phyloP scores from a whole-genome alignment of 2,888 invertebrate genomes.

The Plemyria rubiginata region DNA sequence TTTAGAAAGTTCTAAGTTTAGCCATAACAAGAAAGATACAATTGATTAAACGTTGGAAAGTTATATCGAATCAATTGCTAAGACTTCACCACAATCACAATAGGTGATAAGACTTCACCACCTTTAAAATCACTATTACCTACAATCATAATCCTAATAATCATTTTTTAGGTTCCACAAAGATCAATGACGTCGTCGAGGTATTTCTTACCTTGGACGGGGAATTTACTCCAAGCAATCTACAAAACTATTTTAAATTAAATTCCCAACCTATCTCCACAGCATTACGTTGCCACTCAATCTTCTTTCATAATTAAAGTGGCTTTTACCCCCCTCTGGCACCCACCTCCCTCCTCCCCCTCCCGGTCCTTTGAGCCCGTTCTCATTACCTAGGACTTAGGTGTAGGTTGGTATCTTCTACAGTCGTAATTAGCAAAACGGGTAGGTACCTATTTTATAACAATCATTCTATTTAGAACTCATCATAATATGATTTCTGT shows the following conservation, averaged over 20 bases:
- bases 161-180: not conserved
- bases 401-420: conserved; percentile 51
- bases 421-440: conserved; percentile 56
- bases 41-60: no score
- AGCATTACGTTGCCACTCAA: conserved; percentile 63
- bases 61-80: no score
- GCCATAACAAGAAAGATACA: no score
- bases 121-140: no score
- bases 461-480: no score
- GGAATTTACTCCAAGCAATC: conserved; percentile 14
- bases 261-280: conserved; percentile 40
- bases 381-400: conserved; percentile 75
- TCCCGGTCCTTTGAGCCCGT: conserved; percentile 59
- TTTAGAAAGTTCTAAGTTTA: no score
- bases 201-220: not conserved
- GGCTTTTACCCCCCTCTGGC: conserved; percentile 63
- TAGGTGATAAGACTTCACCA: no score
- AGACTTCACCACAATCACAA: no score
- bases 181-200: not conserved
- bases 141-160: no score
- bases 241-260: conserved; percentile 39
- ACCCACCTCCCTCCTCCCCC: conserved; percentile 41
- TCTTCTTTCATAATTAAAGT: conserved; percentile 83
- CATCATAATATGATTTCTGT: no score
- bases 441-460: conserved; percentile 19